Evolutionary conservation across 1,140 invertebrate species (phyloP), one percentile per base, ranked within the genome.

Genomic region (Cepaea nemoralis): DNA sequence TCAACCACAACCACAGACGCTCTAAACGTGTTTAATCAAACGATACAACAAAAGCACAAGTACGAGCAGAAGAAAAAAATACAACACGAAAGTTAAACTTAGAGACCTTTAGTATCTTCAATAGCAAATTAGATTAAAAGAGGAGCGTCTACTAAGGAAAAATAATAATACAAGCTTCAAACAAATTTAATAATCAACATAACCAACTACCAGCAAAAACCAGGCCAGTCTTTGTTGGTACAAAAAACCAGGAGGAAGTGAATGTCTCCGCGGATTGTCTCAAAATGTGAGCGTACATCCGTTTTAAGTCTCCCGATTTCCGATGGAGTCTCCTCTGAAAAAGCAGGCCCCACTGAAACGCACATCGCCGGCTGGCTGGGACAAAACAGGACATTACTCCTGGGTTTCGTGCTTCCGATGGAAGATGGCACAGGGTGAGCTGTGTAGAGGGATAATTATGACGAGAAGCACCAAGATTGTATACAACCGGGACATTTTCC

Each of bases 231-330:
- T 63, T 63, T 63, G 59, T 63, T 63, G 59, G 59, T 27, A 63
- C 59, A 63, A 63, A 63, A 63, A 63, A 63, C 16, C 59, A 22
- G 33, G 27, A 63, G 59, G 59, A 63, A 63, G 59, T 27, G 10
- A 63, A 31, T 31, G 27, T 63, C 59, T 31, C 59, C 22, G 22
- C 16, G 59, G 59, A 63, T 31, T 31, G 59, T 63, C 59, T 63
- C 59, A 2, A 19, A 63, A 31, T 63, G 59, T 63, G 59, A 2
- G n/a, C 59, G n/a, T 27, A 16, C 59, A 63, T 63, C 59, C 59
- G 59, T 63, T 63, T 63, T 63, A 19, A 63, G 59, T 63, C 59
- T 63, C 59, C 59, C 33, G 59, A 63, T 63, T 63, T 63, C 59
- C 59, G 59, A 31, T 27, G 59, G 33, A 1, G 59, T 63, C 59